These are phyloP conservation scores for Lepas anatifera DNA, from an alignment of 2,888 invertebrate species.

Conservation along the genomic window DNA sequence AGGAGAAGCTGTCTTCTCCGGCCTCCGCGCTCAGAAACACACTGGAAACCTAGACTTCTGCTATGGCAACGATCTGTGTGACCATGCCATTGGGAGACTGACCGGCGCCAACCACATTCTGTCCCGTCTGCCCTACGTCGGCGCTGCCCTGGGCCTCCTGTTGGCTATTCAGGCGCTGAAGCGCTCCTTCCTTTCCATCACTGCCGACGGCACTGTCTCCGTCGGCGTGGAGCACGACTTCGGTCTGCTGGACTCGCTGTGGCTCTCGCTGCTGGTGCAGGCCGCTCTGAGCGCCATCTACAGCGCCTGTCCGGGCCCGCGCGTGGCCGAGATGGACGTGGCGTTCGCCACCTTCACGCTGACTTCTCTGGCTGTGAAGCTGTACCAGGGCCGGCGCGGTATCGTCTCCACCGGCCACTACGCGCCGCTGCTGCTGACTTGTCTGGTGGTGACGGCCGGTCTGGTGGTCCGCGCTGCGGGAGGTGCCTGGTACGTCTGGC, in stretches of 20 bases:
- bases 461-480: slow-evolving; percentile 79
- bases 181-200: slow-evolving; percentile 12
- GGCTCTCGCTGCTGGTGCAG: slow-evolving; percentile 48
- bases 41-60: slow-evolving; percentile 26
- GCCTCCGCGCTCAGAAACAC: slow-evolving; percentile 89
- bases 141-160: slow-evolving; percentile 85
- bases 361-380: slow-evolving; percentile 73
- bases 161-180: slow-evolving; percentile 73
- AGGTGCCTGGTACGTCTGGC: slow-evolving; percentile 80
- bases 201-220: background rate
- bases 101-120: slow-evolving; percentile 64
- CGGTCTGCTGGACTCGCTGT: background rate
- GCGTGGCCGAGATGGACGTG: slow-evolving; percentile 92
- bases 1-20: slow-evolving; percentile 75
- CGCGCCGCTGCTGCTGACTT: slow-evolving; percentile 69
- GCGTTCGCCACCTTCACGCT: slow-evolving; percentile 74
- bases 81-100: background rate
- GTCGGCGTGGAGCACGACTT: background rate
- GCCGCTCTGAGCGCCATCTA: slow-evolving; percentile 64
- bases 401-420: slow-evolving; percentile 10
- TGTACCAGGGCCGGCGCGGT: slow-evolving; percentile 50
- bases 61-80: background rate
- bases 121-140: slow-evolving; percentile 88
- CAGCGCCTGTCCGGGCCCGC: slow-evolving; percentile 61
- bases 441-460: slow-evolving; percentile 83